A percentile compares a stretch with the other conserved stretches of the same genome.
phyloP scores from a whole-genome alignment of 2,888 invertebrate species.

The Aquatica leii region DNA sequence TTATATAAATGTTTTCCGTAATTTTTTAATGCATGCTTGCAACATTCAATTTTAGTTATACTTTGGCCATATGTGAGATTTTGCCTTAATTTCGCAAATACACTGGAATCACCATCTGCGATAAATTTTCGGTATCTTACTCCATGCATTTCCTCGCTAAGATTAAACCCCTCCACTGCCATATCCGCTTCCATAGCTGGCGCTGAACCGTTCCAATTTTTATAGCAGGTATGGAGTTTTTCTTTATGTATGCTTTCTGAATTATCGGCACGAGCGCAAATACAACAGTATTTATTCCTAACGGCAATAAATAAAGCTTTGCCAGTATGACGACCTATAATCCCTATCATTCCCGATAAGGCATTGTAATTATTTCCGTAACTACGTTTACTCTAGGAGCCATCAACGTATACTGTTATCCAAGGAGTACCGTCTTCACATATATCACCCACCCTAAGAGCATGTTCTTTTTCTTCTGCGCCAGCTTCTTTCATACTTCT shows the following conservation, averaged over 20 bases:
- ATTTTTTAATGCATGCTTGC: neutral
- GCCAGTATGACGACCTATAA: neutral
- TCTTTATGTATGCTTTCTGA: neutral
- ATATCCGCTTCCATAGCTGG: neutral
- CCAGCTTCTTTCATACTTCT: neutral
- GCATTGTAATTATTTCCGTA: too few species aligned
- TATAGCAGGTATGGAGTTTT: neutral
- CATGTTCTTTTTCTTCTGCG: neutral
- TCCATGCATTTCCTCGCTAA: neutral
- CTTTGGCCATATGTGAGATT: neutral
- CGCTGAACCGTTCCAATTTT: neutral
- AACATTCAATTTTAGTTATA: neutral
- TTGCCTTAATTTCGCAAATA: neutral
- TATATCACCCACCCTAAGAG: too few species aligned
- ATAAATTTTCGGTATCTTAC: too few species aligned
- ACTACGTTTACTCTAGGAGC: neutral
- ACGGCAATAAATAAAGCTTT: neutral
- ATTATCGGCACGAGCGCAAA: neutral
- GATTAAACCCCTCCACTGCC: neutral
- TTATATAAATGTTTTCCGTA: slow-evolving; percentile 3
- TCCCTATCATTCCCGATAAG: neutral
- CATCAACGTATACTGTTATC: neutral
- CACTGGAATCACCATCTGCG: neutral
- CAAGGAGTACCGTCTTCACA: too few species aligned
- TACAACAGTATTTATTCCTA: neutral